phyloP scores from a whole-genome alignment of 2,888 invertebrate species.

The Drosophila rubida region DNA sequence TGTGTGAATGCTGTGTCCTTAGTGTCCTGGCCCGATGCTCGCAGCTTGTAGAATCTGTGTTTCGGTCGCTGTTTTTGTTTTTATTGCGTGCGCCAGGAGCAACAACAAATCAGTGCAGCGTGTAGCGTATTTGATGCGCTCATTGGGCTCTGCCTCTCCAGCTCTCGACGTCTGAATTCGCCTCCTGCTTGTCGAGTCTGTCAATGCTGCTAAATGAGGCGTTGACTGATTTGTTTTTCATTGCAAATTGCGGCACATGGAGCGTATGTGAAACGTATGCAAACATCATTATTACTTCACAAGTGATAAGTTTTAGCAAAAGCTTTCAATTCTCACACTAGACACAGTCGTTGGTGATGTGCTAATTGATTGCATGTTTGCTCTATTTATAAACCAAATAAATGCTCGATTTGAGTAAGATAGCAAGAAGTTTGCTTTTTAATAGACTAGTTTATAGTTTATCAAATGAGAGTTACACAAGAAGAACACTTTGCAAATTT shows the following conservation, averaged over 20 bases:
- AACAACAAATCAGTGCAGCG: constrained; percentile 50
- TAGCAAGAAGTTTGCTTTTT: neutral
- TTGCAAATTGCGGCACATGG: constrained; percentile 28
- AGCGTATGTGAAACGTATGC: constrained; percentile 48
- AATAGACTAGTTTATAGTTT: neutral
- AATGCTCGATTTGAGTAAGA: neutral
- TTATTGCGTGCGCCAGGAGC: constrained; percentile 38
- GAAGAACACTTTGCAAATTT: no score
- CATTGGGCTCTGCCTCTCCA: no score
- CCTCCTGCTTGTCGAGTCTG: constrained; percentile 41
- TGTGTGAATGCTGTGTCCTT: constrained; percentile 37
- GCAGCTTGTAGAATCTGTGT: neutral
- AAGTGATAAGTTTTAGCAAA: constrained; percentile 13
- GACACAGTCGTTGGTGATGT: neutral
- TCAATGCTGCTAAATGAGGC: constrained; percentile 28
- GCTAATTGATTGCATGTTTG: constrained; percentile 11
- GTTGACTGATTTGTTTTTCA: constrained; percentile 66
- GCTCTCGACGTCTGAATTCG: no score
- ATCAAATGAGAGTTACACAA: no score
- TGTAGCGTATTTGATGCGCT: constrained; percentile 54
- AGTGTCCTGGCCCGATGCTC: constrained; percentile 12
- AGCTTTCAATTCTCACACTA: neutral
- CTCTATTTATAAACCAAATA: neutral
- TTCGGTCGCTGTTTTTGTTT: constrained; percentile 16
- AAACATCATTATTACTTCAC: constrained; percentile 8